Base-by-base conservation (phyloP, 2,888 invertebrate genomes). In the Apotomis turbidana region DNA sequence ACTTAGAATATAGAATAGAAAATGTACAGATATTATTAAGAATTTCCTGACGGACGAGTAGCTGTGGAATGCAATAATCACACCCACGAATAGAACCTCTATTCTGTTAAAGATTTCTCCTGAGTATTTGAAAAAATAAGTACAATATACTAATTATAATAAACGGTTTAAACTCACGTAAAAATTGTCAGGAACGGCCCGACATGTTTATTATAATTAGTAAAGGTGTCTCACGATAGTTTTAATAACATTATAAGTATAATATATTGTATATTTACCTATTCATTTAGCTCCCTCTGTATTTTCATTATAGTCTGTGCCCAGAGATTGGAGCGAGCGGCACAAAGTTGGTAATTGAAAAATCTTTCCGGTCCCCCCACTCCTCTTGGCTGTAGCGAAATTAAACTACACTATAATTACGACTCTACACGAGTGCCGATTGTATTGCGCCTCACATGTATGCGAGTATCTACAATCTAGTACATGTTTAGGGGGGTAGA, bases 311-410 rank as follows among this genome's bases (percentile, higher is more conserved):
- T 75, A 79, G 80, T 79, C 76, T 79, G 77, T 75, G 13, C 74
- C 81, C 54, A 71, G 77, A 88, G 91, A 90, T 90, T 90, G 89
- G 87, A 90, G 88, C 87, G 85, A 82, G 80, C 85, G 87, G 90
- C 88, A 89, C 89, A 89, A 90, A 91, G 87, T 91, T 90, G 87
- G 90, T 91, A 91, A 91, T 91, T 91, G 91, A 91, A 91, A 91
- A 91, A 90, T 91, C 89, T 90, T 88, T 88, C 87, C 85, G 85
- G 73, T 64, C 71, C 71, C 75, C 74, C 78, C 74, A 58, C 74
- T 68, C 58, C 66, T 64, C 68, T 61, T 66, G 63, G 54, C 67
- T 57, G 74, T 67, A 61, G 68, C 74, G 73, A 75, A 77, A 78
- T 78, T 77, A 76, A 78, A 76, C 76, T 76, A 62, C 70, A 75